Percentiles rank a stretch among this genome's conserved stretches.
Evolutionary conservation across 2,888 invertebrate species (phyloP).

Genomic region (Tigriopus californicus): DNA sequence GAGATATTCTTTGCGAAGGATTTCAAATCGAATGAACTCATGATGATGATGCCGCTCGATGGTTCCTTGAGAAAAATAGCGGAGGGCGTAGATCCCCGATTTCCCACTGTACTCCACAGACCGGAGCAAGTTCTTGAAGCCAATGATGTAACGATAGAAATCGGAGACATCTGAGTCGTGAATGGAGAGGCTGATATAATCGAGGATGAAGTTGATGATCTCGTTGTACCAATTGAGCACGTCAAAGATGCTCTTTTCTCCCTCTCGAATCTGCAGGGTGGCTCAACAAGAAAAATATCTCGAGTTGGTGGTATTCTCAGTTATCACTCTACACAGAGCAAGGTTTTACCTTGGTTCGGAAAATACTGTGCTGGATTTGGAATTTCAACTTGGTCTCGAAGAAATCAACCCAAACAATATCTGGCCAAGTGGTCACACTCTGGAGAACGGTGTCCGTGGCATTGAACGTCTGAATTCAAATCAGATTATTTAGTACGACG

Average conservation of each 20-base stretch:
- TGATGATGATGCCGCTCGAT: neutral
- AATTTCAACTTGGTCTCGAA: constrained; percentile 14
- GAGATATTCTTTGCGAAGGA: constrained; percentile 10
- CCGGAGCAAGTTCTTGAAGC: constrained; percentile 8
- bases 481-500: too few relatives aligned
- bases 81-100: neutral
- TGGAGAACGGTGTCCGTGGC: constrained; percentile 9
- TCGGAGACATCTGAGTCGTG: constrained; percentile 12
- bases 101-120: constrained; percentile 9
- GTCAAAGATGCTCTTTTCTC: constrained; percentile 4
- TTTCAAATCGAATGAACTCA: constrained; percentile 6
- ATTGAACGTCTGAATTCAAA: constrained; percentile 2
- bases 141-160: constrained; percentile 12
- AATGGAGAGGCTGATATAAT: constrained; percentile 4
- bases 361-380: constrained; percentile 14
- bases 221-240: constrained; percentile 14
- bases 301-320: too few relatives aligned
- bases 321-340: too few relatives aligned
- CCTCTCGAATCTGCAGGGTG: neutral
- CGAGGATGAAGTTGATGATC: neutral
- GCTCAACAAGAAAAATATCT: neutral
- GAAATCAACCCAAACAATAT: neutral
- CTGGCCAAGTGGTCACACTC: constrained; percentile 5
- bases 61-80: neutral
- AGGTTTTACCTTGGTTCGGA: constrained; percentile 1